Evolutionary conservation across 2,113 vertebrate species (phyloP).

Genomic region (Hyperoodon ampullatus): DNA sequence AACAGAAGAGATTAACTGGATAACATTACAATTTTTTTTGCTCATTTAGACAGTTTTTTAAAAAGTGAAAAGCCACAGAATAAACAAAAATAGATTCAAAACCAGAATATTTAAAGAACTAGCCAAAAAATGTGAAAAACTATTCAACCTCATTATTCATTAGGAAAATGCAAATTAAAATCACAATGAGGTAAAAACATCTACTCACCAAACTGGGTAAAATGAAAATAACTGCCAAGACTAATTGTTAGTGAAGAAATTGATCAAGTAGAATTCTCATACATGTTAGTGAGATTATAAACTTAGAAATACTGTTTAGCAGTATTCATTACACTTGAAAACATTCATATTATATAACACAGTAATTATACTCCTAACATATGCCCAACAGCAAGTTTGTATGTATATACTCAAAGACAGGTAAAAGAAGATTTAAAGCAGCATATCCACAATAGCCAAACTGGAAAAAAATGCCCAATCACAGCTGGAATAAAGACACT

Average conservation of each 20-base stretch:
- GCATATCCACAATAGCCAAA: background rate
- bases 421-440: background rate
- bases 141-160: background rate
- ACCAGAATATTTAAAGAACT: background rate
- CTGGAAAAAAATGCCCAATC: background rate
- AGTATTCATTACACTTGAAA: background rate
- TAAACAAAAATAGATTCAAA: background rate
- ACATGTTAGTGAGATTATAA: background rate
- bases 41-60: background rate
- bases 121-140: background rate
- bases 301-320: background rate
- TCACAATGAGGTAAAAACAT: constrained; percentile 2
- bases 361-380: background rate
- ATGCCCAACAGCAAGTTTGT: background rate
- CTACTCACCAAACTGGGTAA: background rate
- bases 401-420: background rate
- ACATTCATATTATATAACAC: background rate
- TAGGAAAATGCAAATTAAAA: background rate
- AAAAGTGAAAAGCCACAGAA: background rate
- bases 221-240: background rate
- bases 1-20: background rate
- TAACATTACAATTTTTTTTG: background rate
- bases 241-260: background rate
- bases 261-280: background rate
- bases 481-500: background rate